Evolutionary conservation across 2,113 vertebrate genomes (phyloP), one percentile per base, ranked within the genome.

Genomic region (Podarcis raffonei): DNA sequence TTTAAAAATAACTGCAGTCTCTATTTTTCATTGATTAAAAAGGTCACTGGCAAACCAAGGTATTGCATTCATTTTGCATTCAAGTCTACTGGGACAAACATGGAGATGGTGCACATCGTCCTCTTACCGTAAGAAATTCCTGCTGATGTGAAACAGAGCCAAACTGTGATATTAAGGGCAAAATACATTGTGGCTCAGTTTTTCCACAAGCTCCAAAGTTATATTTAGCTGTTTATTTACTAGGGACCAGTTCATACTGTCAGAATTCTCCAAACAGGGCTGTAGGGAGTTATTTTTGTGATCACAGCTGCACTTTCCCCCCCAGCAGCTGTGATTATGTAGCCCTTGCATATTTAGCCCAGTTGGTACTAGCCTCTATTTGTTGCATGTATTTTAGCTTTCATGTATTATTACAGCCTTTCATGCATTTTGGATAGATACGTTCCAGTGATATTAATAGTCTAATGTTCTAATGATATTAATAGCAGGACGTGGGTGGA

Each of bases 1-100:
- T 93, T 95, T 93, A 48, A 32, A 94, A 92, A 83, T 86, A 76
- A 66, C 86, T 27, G 84, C 92, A 18, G 6, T 22, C 3, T 90
- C n/a, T 57, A 92, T 94, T 91, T 76, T n/a, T n/a, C 39, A 83
- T 92, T 91, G 90, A 92, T 93, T 88, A 72, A 68, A 94, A 95
- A 90, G 81, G 89, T 94, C 32, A 0, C 42, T 90, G 71, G 2
- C 32, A 87, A 83, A 86, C 39, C 35, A 2, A 1, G 37, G 32
- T 82, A 76, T 23, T 74, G 42, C 69, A 78, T 53, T 57, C 39
- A n/a, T 89, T 84, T 78, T 84, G 66, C 1, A 0, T 13, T 30
- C 0, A 0, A 79, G 86, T 8, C 37, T 65, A 81, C 30, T 87
- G 0, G 0, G 90, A 81, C 66, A 79, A 27, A 35, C 48, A 0